Evolutionary conservation across 2,113 vertebrate species (phyloP).

Genomic region (Hypocryptadius cinnamomeus): DNA sequence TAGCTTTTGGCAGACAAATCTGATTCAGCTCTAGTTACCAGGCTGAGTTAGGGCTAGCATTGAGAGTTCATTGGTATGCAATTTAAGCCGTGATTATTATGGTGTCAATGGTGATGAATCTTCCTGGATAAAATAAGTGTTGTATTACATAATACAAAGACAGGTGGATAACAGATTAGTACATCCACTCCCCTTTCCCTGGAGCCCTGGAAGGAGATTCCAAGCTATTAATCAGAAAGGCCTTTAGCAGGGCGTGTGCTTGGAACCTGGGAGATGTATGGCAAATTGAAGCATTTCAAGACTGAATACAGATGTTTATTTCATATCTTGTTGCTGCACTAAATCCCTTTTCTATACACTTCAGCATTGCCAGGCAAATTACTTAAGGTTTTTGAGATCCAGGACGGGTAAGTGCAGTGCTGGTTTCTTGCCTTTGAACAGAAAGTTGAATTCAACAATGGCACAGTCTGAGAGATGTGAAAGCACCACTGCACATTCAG

Average conservation of each 20-base stretch:
- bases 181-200: neutral
- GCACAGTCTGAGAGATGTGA: neutral
- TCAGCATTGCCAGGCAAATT: neutral
- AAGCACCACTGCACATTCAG: neutral
- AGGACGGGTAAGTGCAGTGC: neutral
- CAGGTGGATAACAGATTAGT: conserved; percentile 37
- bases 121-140: conserved; percentile 24
- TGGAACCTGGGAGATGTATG: neutral
- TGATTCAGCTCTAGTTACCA: neutral
- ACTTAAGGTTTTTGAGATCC: neutral
- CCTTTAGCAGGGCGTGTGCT: neutral
- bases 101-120: neutral
- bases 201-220: neutral
- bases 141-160: conserved; percentile 36
- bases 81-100: conserved; percentile 18
- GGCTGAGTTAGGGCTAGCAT: neutral
- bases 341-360: neutral
- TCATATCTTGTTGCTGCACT: neutral
- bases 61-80: neutral
- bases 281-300: conserved; percentile 1
- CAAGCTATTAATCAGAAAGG: conserved; percentile 20
- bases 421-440: neutral
- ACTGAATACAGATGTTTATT: conserved; percentile 28
- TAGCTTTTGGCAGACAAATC: neutral
- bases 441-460: neutral